These are phyloP conservation scores for Spatulosminthurus flaviceps DNA, from an alignment of 2,888 invertebrate genomes.

Conservation along the genomic window DNA sequence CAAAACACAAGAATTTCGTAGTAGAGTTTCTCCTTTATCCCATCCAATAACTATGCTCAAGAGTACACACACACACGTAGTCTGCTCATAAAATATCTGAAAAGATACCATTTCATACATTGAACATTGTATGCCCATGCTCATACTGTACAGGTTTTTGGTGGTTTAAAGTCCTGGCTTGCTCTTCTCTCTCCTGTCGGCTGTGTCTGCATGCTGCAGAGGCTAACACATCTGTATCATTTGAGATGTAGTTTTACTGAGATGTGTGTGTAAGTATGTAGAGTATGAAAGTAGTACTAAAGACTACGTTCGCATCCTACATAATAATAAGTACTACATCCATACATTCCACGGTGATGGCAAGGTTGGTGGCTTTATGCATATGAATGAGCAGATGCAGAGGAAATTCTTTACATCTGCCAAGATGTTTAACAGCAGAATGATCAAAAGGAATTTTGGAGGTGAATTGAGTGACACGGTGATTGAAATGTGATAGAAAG, in stretches of 20 bases:
- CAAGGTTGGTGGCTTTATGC: slow-evolving; percentile 1
- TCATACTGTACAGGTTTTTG: background rate
- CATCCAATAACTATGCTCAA: background rate
- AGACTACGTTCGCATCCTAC: background rate
- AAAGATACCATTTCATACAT: no score
- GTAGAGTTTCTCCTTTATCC: background rate
- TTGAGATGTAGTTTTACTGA: background rate
- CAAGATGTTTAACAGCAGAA: background rate
- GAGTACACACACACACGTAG: background rate
- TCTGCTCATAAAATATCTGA: background rate
- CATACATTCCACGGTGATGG: background rate
- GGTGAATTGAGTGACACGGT: no score
- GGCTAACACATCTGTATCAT: background rate
- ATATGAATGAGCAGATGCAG: background rate
- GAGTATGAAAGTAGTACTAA: no score
- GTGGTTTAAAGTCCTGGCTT: background rate
- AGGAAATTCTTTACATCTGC: slow-evolving; percentile 13
- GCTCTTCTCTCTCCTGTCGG: no score
- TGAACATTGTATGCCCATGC: no score
- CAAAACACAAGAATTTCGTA: slow-evolving; percentile 21
- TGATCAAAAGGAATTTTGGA: no score
- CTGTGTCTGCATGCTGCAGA: background rate
- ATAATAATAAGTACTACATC: background rate
- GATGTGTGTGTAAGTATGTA: no score
- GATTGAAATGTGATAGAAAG: no score